Base-by-base conservation (phyloP, 2,888 invertebrate genomes). In the Metellina segmentata region DNA sequence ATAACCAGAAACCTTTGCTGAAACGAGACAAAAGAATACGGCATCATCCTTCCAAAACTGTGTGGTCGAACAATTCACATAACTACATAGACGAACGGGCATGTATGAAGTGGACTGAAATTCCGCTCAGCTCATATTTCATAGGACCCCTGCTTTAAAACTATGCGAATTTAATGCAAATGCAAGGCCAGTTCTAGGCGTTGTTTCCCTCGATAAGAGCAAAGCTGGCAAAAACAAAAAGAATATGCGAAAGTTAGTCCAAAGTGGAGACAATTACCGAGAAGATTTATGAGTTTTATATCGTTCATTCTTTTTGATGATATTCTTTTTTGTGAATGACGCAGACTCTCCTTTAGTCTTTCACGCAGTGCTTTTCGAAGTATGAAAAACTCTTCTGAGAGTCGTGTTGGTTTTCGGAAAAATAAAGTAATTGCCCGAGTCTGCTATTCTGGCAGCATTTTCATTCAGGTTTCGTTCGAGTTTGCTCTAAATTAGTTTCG, bases 151-250 rank as follows among this genome's bases (percentile, higher is more conserved):
- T 7, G 79, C 13, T 79, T 79, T 11, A 20, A 61, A 79, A 79
- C 61, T 20, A 79, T 79, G 79, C 79, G 79, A 79, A 79, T 79
- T 79, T 79, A 79, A 79, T 79, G 79, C 61, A 79, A 61, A 79
- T 79, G 20, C 34, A 0, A 52, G 7, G 77, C 6, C 19, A 77
- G 19, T 77, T 51, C 34, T n/a, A 13, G 61, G 34, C 20, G 77
- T 34, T 79, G 79, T 48, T 79, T 79, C 13, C 79, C 6, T 13
- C 52, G 79, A 79, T 61, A 79, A 79, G 51, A 16, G 49, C 13
- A 9, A 8, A 4, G 49, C 51, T n/a, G 19, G 20, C 6, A 79
- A 9, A 13, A 69, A 34, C 0, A 79, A 79, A 79, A 79, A 48
- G 79, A 11, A 34, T 78, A 34, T 61, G 16, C n/a, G 11, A 78